Evolutionary conservation across 1,140 invertebrate genomes (phyloP).

Genomic region (Campodea augens): DNA sequence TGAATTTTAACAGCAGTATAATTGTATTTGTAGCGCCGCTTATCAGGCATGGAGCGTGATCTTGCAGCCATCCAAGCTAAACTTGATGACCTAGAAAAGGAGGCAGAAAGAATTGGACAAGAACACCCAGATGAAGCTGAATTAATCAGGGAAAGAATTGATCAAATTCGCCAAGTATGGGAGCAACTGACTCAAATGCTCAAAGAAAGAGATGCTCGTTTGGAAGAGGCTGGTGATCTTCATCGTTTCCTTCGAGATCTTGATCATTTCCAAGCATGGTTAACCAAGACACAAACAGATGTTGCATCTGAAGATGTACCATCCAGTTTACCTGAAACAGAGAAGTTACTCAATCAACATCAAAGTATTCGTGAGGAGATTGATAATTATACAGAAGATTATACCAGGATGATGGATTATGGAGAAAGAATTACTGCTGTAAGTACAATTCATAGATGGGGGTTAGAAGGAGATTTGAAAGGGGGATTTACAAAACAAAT

Average conservation of each 20-base stretch:
- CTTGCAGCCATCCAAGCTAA: constrained; percentile 95
- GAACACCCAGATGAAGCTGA: constrained; percentile 93
- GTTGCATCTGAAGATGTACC: constrained; percentile 97
- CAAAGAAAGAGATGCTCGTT: constrained; percentile 89
- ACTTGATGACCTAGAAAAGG: constrained; percentile 74
- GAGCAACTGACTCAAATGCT: constrained; percentile 91
- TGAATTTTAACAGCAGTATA: too few species aligned
- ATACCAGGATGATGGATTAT: constrained; percentile 98
- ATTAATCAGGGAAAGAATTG: constrained; percentile 73
- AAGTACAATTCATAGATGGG: constrained; percentile 22
- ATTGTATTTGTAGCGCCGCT: constrained; percentile 37
- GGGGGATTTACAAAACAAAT: too few species aligned
- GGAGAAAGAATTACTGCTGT: constrained; percentile 83
- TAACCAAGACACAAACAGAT: constrained; percentile 93
- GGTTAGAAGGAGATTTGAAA: too few species aligned
- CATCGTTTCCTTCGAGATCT: constrained; percentile 95
- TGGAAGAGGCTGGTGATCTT: constrained; percentile 95
- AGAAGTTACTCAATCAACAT: constrained; percentile 88
- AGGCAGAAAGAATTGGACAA: constrained; percentile 73
- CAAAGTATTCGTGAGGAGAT: constrained; percentile 97
- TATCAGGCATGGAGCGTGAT: constrained; percentile 97
- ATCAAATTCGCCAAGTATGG: constrained; percentile 83
- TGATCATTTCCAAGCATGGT: constrained; percentile 98
- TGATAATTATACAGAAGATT: constrained; percentile 95
- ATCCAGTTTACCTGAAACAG: constrained; percentile 85